Conservation (phyloP, 2,888 invertebrate species). For the Hirtodrosophila alboralis region DNA sequence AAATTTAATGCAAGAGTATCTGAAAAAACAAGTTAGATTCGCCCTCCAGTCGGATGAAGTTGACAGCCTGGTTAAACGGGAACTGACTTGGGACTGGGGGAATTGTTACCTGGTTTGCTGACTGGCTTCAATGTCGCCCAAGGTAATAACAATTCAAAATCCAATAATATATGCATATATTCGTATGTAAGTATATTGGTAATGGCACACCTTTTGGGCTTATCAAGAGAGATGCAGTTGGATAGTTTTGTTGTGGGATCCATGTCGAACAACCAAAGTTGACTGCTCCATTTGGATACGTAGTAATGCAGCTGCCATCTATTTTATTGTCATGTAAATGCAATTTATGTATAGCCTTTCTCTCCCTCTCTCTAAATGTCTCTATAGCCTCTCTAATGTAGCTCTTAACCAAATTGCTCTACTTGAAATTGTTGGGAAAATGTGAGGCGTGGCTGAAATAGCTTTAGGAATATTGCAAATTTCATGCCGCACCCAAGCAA, state of each 20-base stretch:
- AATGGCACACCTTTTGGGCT: slow-evolving; percentile 44
- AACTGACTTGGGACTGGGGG: slow-evolving; percentile 1
- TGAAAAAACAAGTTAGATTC: slow-evolving; percentile 32
- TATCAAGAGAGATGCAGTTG: neutral
- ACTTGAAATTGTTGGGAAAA: slow-evolving; percentile 37
- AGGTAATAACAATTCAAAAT: slow-evolving; percentile 50
- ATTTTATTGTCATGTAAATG: slow-evolving; percentile 73
- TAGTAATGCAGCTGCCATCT: slow-evolving; percentile 48
- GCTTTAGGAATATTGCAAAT: slow-evolving; percentile 1
- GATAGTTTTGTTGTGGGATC: neutral
- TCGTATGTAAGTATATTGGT: slow-evolving; percentile 24
- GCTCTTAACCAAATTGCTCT: slow-evolving; percentile 68
- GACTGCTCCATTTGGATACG: slow-evolving; percentile 26
- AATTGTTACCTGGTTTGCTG: slow-evolving; percentile 1
- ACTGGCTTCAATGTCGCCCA: slow-evolving; percentile 38
- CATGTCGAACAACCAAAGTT: slow-evolving; percentile 13
- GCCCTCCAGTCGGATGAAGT: slow-evolving; percentile 6
- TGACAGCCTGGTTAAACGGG: slow-evolving; percentile 2
- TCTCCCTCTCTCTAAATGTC: slow-evolving; percentile 2
- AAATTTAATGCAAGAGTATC: slow-evolving; percentile 23
- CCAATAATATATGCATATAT: slow-evolving; percentile 36
- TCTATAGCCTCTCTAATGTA: slow-evolving; percentile 3
- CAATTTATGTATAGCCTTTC: slow-evolving; percentile 49
- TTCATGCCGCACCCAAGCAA: slow-evolving; percentile 41
- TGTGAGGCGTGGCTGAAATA: slow-evolving; percentile 13